phyloP scores from a whole-genome alignment of 2,888 invertebrate species.

The Rhaphigaster nebulosa region DNA sequence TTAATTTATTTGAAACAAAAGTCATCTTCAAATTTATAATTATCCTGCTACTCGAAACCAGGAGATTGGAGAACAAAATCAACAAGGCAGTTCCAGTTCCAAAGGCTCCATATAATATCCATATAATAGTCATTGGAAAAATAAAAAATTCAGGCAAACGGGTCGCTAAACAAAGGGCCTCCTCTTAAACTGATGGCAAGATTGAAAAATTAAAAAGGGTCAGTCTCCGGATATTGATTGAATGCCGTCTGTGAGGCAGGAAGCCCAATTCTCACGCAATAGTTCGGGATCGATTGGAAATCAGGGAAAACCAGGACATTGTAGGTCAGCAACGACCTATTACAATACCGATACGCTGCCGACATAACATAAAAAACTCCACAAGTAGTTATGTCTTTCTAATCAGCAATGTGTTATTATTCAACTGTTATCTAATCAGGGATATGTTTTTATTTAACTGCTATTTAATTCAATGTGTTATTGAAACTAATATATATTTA shows the following conservation, averaged over 20 bases:
- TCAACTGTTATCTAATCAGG: no score
- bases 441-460: no score
- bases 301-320: background rate
- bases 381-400: no score
- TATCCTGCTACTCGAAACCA: background rate
- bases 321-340: background rate
- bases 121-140: background rate
- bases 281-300: background rate
- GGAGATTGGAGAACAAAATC: background rate
- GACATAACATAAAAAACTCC: no score
- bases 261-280: slow-evolving; percentile 17
- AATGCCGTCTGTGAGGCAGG: background rate
- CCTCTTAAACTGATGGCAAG: background rate
- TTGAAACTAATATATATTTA: no score
- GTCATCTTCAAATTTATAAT: no score
- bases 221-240: slow-evolving; percentile 11
- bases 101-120: background rate
- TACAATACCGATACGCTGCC: background rate
- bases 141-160: background rate
- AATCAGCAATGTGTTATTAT: no score
- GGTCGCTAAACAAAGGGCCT: background rate
- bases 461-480: no score
- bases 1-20: no score
- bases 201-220: background rate
- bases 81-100: background rate